Base-by-base conservation (phyloP, 2,888 invertebrate species). In the Clistopyga incitator region DNA sequence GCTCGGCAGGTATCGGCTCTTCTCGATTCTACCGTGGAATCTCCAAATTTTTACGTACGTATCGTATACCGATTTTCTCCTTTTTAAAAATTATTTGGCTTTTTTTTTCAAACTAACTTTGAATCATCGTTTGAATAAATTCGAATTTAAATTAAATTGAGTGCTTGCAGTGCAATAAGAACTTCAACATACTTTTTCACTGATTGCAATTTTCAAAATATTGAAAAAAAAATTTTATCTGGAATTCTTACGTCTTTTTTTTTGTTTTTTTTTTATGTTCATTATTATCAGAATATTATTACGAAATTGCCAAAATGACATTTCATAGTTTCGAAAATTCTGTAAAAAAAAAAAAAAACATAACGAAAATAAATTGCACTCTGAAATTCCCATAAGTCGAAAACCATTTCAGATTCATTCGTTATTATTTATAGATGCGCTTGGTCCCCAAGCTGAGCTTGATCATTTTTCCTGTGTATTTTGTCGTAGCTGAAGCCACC, bases 1-100 rank as follows among this genome's bases (percentile, higher is more conserved):
- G 88, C 89, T 61, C 85, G 86, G 78, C 88, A 90, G 86, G 87
- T 90, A 70, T 88, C 90, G 6, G 86, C 86, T 54, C 82, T 90
- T 81, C 83, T 91, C 61, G 88, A 89, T 54, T 86, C 89, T 77
- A 90, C 87, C 18, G 89, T 90, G 6, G 90, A 91, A 65, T 89
- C 90, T 61, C 85, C 90, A 59, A 86, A 88, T 85, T 91, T 90
- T 85, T 25, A 71, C 68, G 86, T 86, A 64, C 74, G 56, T 61
- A 68, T n/a, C n/a, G n/a, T n/a, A 25, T 20, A 3, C 6, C 3
- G 25, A 11, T 25, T 25, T 13, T 56, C 0, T 6, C 0, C 11
- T 20, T 23, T 20, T 10, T n/a, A n/a, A 2, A 23, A 3, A 52
- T 20, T 4, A 52, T 20, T 20, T 6, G 20, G 18, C 0, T 4